phyloP scores from a whole-genome alignment of 2,797 vertebrate genomes.

The Notamacropus eugenii region DNA sequence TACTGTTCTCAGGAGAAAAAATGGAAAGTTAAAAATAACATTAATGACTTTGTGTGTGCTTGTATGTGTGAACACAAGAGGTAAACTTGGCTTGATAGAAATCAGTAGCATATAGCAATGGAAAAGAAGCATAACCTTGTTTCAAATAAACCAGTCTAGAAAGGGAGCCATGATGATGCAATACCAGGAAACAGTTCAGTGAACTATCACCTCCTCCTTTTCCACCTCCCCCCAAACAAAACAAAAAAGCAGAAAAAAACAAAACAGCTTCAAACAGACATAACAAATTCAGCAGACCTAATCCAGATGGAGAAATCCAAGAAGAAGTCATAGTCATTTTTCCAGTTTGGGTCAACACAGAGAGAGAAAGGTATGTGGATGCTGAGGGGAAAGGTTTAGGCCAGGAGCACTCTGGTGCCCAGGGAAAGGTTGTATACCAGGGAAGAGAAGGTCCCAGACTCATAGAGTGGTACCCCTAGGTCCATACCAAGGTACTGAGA shows the following conservation, averaged over 20 bases:
- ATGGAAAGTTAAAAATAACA: neutral
- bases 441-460: too few relatives aligned
- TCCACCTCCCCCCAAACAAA: too few relatives aligned
- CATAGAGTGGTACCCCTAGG: neutral
- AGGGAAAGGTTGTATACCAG: too few relatives aligned
- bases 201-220: neutral
- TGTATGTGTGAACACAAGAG: neutral
- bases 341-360: too few relatives aligned
- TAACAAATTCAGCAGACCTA: too few relatives aligned
- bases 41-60: neutral
- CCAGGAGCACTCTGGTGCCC: neutral
- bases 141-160: neutral
- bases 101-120: neutral
- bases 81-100: neutral
- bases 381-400: neutral
- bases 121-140: neutral
- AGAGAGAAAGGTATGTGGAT: neutral
- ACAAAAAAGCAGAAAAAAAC: too few relatives aligned
- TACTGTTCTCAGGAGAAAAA: too few relatives aligned
- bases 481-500: neutral
- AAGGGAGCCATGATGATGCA: neutral
- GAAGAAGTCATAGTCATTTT: too few relatives aligned
- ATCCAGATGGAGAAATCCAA: too few relatives aligned
- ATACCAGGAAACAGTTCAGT: neutral
- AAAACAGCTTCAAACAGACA: too few relatives aligned